Evolutionary conservation across 2,113 vertebrate species (phyloP), one percentile per base, ranked within the genome.

Genomic region (Micromys minutus): DNA sequence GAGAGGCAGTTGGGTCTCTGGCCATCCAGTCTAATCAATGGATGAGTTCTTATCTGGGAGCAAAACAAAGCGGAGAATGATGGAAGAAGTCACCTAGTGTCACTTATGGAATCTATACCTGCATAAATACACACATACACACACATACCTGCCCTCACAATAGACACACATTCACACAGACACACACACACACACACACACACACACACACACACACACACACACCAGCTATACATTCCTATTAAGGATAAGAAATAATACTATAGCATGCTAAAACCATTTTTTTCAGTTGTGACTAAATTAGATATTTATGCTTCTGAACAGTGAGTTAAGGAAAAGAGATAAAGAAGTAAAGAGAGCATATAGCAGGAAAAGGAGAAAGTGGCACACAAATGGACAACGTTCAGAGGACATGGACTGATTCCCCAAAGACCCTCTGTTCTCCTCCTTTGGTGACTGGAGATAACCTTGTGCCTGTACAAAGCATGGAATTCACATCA

Each of bases 251-350:
- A 45, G 77, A 81, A 90, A 85, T 26, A 39, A 31, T 74, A 26
- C 52, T 52, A 50, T 22, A 55, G 21, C 36, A 61, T 67, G 50
- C 4, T 11, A 89, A 31, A 74, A 22, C 3, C 2, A 0, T 93
- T 94, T 96, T 52, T 63, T 74, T 89, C 36, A 24, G 7, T 42
- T 86, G 79, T 74, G 26, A 21, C 91, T 90, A 91, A 96, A 85
- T 15, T 75, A 80, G 61, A 17, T 87, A 71, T 71, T 91, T 84
- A 29, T 91, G 50, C 39, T 86, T 94, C 79, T 74, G 29, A 63
- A 55, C 93, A 61, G 67, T 4, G 59, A 87, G 65, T 81, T 50
- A 57, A 95, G 22, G 39, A 85, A 67, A 45, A 85, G 19, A 92
- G 36, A 47, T 50, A 50, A 89, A 71, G 59, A 59, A 89, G 80